Evolutionary conservation across 2,113 vertebrate species (phyloP).

Genomic region (Entelurus aequoreus): DNA sequence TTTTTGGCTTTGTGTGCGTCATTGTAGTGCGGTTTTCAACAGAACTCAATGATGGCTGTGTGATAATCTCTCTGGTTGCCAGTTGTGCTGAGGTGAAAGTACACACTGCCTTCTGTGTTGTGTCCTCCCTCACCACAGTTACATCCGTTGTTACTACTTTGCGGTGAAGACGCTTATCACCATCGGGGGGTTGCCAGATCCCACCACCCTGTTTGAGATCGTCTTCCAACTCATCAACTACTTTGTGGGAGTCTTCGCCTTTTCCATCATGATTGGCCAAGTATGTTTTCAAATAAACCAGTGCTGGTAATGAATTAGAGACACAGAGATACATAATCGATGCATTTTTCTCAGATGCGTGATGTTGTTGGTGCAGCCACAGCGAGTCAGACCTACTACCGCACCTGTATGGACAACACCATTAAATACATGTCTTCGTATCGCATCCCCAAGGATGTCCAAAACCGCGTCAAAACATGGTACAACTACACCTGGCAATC

Average conservation of each 20-base stretch:
- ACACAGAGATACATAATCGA: background rate
- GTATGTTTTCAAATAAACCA: conserved; percentile 53
- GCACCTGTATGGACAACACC: conserved; percentile 92
- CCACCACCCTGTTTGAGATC: conserved; percentile 85
- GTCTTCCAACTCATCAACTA: conserved; percentile 95
- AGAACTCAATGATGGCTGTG: too few species aligned
- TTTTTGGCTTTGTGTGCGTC: too few species aligned
- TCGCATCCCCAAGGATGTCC: conserved; percentile 84
- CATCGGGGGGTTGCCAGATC: conserved; percentile 89
- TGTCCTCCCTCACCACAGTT: conserved; percentile 65
- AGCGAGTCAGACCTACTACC: conserved; percentile 87
- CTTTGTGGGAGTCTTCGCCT: conserved; percentile 92
- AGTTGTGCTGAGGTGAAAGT: background rate
- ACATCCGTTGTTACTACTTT: conserved; percentile 96
- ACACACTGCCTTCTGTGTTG: background rate
- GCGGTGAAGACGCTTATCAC: conserved; percentile 97
- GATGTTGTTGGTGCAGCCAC: conserved; percentile 94
- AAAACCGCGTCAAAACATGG: conserved; percentile 94
- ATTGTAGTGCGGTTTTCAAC: too few species aligned
- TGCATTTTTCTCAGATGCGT: conserved; percentile 80
- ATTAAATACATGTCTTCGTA: conserved; percentile 96
- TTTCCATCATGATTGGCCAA: conserved; percentile 99
- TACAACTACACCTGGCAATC: conserved; percentile 98
- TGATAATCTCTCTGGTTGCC: too few species aligned
- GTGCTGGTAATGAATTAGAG: background rate